Evolutionary conservation across 2,888 invertebrate species (phyloP).

Genomic region (Himalopsyche japonica): DNA sequence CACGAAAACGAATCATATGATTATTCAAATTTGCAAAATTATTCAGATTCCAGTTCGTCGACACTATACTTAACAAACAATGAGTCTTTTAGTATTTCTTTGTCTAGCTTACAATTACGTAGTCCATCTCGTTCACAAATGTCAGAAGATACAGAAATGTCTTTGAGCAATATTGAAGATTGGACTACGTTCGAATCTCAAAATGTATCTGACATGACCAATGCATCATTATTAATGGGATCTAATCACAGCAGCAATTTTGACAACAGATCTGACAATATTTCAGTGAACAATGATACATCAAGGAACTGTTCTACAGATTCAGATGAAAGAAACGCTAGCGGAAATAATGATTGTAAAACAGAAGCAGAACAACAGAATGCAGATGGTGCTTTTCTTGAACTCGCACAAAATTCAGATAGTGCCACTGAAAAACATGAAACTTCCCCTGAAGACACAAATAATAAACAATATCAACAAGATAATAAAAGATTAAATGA

Average conservation of each 20-base stretch:
- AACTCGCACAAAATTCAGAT: neutral
- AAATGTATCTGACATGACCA: neutral
- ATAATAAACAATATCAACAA: neutral
- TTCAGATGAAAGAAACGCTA: neutral
- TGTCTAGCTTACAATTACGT: neutral
- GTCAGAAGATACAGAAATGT: neutral
- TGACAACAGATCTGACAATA: neutral
- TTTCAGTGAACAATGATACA: too few species aligned
- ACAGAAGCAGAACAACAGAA: neutral
- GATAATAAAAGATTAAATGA: neutral
- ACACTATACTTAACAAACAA: neutral
- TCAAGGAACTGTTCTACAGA: neutral
- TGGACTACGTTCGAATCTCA: neutral
- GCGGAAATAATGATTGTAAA: neutral
- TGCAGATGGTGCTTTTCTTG: neutral
- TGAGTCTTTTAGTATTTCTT: neutral
- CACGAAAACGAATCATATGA: neutral
- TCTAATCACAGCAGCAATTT: neutral
- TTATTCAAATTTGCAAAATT: neutral
- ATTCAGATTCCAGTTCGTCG: neutral
- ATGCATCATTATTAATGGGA: neutral
- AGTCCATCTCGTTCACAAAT: neutral
- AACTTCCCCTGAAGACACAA: neutral
- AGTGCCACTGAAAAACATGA: neutral
- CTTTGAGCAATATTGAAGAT: neutral